Evolutionary conservation across 2,113 vertebrate genomes (phyloP).

Genomic region (Mesembrinibis cayennensis): DNA sequence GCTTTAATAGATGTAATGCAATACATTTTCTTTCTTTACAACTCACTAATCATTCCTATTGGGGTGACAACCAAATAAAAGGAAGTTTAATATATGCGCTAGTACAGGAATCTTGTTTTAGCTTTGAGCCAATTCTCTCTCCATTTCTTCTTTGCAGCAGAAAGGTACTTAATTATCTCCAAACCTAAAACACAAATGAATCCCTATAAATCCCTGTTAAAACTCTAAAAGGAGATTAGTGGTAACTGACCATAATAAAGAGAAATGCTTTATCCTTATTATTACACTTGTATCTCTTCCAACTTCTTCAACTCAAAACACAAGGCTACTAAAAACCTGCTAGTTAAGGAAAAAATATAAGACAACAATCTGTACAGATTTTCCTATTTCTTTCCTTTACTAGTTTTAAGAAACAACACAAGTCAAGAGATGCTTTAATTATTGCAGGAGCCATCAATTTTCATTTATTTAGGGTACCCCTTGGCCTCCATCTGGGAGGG

Average conservation of each 20-base stretch:
- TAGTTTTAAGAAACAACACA: neutral
- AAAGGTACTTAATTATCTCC: conserved; percentile 56
- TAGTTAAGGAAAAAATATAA: neutral
- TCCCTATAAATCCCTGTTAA: conserved; percentile 37
- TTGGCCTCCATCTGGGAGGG: neutral
- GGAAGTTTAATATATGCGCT: conserved; percentile 8
- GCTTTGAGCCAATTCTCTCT: conserved; percentile 37
- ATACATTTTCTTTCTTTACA: conserved; percentile 64
- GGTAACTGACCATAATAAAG: conserved; percentile 44
- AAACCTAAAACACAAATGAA: conserved; percentile 41
- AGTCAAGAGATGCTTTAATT: neutral
- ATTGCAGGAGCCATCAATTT: neutral
- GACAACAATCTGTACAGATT: neutral
- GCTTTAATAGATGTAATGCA: conserved; percentile 69
- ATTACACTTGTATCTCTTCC: neutral
- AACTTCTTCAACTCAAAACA: neutral
- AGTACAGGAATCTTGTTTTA: neutral
- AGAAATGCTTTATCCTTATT: conserved; percentile 4
- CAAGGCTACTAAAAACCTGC: neutral
- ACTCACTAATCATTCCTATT: conserved; percentile 60
- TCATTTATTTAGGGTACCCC: neutral
- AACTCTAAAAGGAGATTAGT: conserved; percentile 27
- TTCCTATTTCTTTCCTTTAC: neutral
- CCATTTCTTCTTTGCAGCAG: neutral
- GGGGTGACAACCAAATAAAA: conserved; percentile 63